Base-by-base conservation (phyloP, 2,113 vertebrate genomes). In the cattle (Bos taurus) region DNA sequence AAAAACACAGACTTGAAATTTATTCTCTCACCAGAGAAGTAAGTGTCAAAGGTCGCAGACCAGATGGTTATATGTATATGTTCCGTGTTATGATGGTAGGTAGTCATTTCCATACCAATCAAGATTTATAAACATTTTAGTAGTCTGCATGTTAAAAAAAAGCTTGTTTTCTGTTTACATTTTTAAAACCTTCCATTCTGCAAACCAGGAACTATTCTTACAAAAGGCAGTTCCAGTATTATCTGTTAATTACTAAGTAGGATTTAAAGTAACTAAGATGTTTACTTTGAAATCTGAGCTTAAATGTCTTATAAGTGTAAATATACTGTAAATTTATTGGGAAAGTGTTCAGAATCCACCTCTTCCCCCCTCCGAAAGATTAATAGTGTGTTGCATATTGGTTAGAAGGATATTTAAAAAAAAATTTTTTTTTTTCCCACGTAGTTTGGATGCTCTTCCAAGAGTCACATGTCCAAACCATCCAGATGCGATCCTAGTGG, bases 391-490 rank as follows among this genome's bases (percentile, higher is more conserved):
- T 60, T 97, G 88, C 10, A 57, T 93, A 30, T 91, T 94, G 43
- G 9, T 95, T 95, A n/a, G 64, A 26, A 96, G 81, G 30, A 64
- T 60, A 85, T 94, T 87, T 88, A 86, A 93, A 92, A 46, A 46
- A 83, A 26, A 88, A 23, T 82, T 30, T 48, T 46, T 64, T 91
- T 77, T 62, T 4, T 15, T 14, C 30, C 12, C 26, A 10, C 95
- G 46, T 91, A 99, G 99, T 97, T 99, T 99, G 99, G 99, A 99
- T 98, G 99, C 99, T 8, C 98, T 99, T 98, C 99, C 99, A 0
- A 99, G 99, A 98, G 99, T 99, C 90, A 99, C 99, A 8, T 99
- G 99, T 98, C 99, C 99, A 93, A 99, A 99, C 98, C 99, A 99
- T 98, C 99, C 99, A 16, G 99, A 99, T 97, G 99, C 99, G 48